Percentiles rank a stretch among this genome's conserved stretches.
Evolutionary conservation across 2,797 vertebrate species (phyloP).

Genomic region (Linurgus olivaceus): DNA sequence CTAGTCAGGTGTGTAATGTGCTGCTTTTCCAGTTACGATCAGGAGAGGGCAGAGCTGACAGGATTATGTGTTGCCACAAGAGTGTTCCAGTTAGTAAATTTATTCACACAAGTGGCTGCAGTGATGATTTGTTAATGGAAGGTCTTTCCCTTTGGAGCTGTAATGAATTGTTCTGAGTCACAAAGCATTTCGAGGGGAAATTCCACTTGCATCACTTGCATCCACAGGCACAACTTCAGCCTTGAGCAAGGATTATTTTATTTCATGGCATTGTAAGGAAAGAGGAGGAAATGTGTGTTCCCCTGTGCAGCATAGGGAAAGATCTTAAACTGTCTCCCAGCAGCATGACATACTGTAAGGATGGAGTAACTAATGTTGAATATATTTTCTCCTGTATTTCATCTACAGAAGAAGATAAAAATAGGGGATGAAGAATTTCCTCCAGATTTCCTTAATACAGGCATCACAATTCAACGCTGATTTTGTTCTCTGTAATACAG

Average conservation of each 20-base stretch:
- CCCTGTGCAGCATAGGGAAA: background rate
- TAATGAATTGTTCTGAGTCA: background rate
- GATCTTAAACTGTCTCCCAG: background rate
- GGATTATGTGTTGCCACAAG: background rate
- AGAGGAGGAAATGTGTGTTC: background rate
- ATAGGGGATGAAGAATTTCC: background rate
- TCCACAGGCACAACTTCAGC: background rate
- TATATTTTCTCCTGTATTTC: background rate
- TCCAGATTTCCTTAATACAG: background rate
- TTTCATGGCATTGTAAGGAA: background rate
- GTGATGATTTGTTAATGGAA: background rate
- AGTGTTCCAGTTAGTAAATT: background rate
- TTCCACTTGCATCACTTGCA: background rate
- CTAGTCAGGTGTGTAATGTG: background rate
- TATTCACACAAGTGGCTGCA: background rate
- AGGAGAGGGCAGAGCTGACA: conserved; percentile 1
- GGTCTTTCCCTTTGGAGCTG: background rate
- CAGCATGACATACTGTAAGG: background rate
- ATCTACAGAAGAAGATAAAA: background rate
- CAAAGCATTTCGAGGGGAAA: background rate
- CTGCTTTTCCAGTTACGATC: background rate
- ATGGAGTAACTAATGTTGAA: background rate
- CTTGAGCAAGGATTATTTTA: background rate
- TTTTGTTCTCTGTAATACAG: background rate
- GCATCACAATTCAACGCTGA: background rate